Evolutionary conservation across 1,140 invertebrate genomes (phyloP), one percentile per base, ranked within the genome.

Genomic region (Camponotus vicinus): DNA sequence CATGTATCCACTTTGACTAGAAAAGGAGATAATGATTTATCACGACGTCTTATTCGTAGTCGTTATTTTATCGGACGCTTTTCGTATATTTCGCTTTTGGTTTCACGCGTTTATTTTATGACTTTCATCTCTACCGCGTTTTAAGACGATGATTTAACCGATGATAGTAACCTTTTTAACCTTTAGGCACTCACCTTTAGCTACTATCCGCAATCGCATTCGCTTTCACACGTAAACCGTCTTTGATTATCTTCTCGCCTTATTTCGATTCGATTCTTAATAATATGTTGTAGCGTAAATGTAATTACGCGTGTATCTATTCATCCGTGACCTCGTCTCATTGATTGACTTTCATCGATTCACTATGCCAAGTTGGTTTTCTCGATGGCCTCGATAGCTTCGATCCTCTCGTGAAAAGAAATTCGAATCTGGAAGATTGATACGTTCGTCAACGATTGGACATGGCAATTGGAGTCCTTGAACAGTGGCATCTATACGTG

Each of bases 161-260:
- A 27, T 27, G 85, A 86, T 78, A 89, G 82, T 90, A 90, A 90
- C 89, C 89, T 90, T 90, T 85, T 77, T 82, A 85, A 76, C 88
- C 86, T 88, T 89, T 89, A 89, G 85, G 52, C 77, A 85, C 67
- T 90, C 89, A 90, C 89, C 88, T 90, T 90, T 90, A 90, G 89
- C 88, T 88, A 90, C 88, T 63, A 90, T 63, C 37, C 71, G 83
- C 86, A 87, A 90, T 88, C 70, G 85, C 82, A 76, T 63, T 90
- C 86, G 86, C 89, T 90, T 90, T 90, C 89, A 90, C 88, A 90
- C 88, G 86, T 90, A 88, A 78, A 87, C 27, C 84, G 70, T 73
- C 69, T 61, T 37, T n/a, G 69, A 83, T 85, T 77, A 55, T 85
- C 27, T 69, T 69, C 76, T 79, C 73, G 52, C 59, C 45, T 67